phyloP scores from a whole-genome alignment of 2,888 invertebrate species.

The Gymnoscelis rufifasciata region DNA sequence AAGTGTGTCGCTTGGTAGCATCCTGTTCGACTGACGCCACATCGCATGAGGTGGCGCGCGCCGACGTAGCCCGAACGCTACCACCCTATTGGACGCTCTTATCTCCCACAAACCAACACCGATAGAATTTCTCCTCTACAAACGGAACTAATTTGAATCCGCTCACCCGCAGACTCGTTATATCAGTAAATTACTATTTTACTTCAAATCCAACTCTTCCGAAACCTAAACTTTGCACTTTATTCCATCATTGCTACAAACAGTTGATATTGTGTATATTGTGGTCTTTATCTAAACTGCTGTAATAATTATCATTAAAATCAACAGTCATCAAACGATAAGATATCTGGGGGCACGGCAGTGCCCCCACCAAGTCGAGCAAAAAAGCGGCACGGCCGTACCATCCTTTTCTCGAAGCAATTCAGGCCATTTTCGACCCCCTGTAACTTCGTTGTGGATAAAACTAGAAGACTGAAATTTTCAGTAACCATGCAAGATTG shows the following conservation, averaged over 20 bases:
- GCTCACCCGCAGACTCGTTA: conserved; percentile 35
- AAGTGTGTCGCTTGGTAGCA: conserved; percentile 64
- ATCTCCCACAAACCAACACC: conserved; percentile 59
- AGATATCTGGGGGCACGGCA: too few species aligned
- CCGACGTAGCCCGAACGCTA: conserved; percentile 56
- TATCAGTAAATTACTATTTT: conserved; percentile 9
- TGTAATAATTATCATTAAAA: not conserved
- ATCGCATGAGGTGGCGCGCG: conserved; percentile 65
- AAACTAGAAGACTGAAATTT: too few species aligned
- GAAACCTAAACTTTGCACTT: not conserved
- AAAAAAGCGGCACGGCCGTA: too few species aligned
- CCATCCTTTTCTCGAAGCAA: too few species aligned
- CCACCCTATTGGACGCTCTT: conserved; percentile 67
- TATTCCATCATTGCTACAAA: too few species aligned
- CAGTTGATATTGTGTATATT: too few species aligned
- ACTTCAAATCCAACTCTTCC: not conserved
- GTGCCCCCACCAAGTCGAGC: too few species aligned
- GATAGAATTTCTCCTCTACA: conserved; percentile 71
- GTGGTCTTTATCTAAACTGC: not conserved
- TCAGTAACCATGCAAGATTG: too few species aligned
- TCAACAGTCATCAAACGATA: not conserved
- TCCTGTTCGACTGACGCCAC: conserved; percentile 72
- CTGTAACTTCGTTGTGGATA: too few species aligned
- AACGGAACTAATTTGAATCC: conserved; percentile 60
- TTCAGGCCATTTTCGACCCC: too few species aligned